Evolutionary conservation across 1,140 invertebrate species (phyloP), one percentile per base, ranked within the genome.

Genomic region (Aphaenogaster rudis): DNA sequence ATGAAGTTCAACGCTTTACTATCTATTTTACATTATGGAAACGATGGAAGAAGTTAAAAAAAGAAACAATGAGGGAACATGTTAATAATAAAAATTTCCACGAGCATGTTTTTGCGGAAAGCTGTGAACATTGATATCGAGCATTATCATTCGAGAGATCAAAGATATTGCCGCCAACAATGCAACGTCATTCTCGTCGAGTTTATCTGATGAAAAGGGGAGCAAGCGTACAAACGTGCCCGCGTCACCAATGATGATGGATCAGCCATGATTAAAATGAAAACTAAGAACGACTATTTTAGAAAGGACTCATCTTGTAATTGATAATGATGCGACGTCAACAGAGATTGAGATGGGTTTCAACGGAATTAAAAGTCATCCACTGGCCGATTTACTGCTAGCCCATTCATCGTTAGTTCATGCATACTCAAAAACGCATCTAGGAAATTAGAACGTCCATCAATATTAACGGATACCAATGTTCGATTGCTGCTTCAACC

Each of bases 321-420:
- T 76, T 74, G 54, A 84, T 61, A 84, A 84, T 84, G 45, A 84
- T 84, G 54, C 42, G 33, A 63, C 80, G 28, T 72, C 67, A 74
- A 71, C 33, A 67, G 52, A 48, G 48, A 80, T 80, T 67, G 48
- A 80, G 42, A 82, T 82, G 67, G 80, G 28, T 82, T 82, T 61
- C 21, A 48, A 17, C 48, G 67, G 2, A 48, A 82, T 61, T 82
- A 59, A 82, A 82, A 72, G 39, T 82, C 39, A 82, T 57, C 21
- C 63, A 71, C 5, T 39, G 21, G n/a, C 21, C n/a, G 36, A 69
- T 48, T 48, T 33, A 17, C 21, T 8, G n/a, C 69, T 21, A 39
- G 36, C 2, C 3, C 48, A 67, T 80, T 66, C 36, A 81, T 81
- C 11, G 42, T 13, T 39, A 67, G 33, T 7, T 67, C 48, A 21